These are phyloP conservation scores for Bos javanicus DNA, from an alignment of 2,113 vertebrate species.

Conservation along the genomic window DNA sequence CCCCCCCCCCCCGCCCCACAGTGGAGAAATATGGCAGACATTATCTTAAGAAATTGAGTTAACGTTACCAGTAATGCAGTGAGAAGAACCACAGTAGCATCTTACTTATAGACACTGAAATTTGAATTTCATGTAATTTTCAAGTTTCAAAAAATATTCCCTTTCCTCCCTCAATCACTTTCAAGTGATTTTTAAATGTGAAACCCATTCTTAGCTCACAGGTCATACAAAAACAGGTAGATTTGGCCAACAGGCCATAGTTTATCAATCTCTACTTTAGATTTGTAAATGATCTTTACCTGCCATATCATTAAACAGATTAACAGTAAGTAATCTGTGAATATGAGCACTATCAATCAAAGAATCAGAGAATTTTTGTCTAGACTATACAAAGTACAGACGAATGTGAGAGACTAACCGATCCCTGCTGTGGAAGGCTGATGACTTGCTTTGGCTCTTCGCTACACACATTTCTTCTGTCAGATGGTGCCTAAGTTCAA, in stretches of 20 bases:
- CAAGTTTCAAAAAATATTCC: neutral
- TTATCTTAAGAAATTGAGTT: neutral
- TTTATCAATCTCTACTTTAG: neutral
- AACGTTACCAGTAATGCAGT: neutral
- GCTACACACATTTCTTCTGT: neutral
- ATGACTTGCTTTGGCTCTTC: neutral
- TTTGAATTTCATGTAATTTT: neutral
- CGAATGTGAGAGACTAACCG: neutral
- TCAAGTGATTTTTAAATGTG: neutral
- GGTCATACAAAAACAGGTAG: neutral
- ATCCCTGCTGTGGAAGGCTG: neutral
- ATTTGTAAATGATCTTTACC: neutral
- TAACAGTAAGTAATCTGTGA: neutral
- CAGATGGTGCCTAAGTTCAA: neutral
- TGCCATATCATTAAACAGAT: neutral
- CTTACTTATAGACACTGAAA: neutral
- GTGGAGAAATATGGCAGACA: neutral
- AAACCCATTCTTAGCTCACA: neutral
- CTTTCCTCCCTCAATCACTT: neutral
- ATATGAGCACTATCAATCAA: neutral
- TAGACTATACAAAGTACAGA: neutral
- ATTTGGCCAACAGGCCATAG: neutral
- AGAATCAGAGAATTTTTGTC: neutral
- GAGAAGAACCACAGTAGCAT: neutral
- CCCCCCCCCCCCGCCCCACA: rapidly evolving